phyloP scores from a whole-genome alignment of 2,888 invertebrate species.

The Nomada fucata region DNA sequence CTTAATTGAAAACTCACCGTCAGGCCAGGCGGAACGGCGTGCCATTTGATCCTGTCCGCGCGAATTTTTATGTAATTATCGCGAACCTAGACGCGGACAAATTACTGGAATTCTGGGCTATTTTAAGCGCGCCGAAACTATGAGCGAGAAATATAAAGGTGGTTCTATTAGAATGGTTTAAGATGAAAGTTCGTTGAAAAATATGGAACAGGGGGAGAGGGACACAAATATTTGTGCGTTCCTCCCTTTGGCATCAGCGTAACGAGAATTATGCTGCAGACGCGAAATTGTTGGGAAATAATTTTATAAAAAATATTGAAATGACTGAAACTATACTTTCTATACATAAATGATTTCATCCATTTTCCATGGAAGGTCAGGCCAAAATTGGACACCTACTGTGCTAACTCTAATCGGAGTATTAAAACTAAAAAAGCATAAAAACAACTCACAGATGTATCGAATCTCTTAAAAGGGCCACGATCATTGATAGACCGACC shows the following conservation, averaged over 20 bases:
- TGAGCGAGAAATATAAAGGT: neutral
- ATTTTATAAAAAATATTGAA: neutral
- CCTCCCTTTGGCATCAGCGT: neutral
- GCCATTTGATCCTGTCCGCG: conserved; percentile 10
- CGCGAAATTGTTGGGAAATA: neutral
- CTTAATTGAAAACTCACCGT: conserved; percentile 55
- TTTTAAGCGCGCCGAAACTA: neutral
- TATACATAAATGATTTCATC: too few relatives aligned
- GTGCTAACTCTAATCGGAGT: neutral
- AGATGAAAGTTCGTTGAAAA: neutral
- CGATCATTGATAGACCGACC: conserved; percentile 13
- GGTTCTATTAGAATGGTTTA: too few relatives aligned
- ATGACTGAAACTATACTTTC: too few relatives aligned
- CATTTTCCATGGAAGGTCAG: too few relatives aligned
- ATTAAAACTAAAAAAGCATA: neutral
- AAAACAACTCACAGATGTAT: neutral
- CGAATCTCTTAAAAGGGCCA: neutral
- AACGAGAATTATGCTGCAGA: neutral
- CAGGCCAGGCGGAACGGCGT: conserved; percentile 19
- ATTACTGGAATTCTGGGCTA: conserved; percentile 23
- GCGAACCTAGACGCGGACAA: conserved; percentile 19
- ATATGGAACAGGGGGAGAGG: too few relatives aligned
- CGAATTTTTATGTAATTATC: conserved; percentile 20
- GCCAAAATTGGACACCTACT: too few relatives aligned
- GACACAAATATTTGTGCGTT: neutral